Conservation (phyloP, 2,113 vertebrate genomes). For the Otolemur garnettii region DNA sequence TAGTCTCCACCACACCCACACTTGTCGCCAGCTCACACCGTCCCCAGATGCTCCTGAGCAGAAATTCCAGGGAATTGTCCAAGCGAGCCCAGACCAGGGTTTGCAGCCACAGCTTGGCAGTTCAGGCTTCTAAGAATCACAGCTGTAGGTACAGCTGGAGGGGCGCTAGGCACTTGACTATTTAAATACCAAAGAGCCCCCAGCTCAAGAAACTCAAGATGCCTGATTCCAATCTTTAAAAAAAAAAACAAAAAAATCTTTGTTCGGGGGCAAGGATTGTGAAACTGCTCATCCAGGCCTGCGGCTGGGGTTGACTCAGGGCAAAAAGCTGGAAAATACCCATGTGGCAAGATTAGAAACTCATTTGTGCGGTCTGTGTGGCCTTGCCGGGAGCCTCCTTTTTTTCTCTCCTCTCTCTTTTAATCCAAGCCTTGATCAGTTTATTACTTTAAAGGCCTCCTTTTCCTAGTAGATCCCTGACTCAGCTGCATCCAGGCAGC, state of each 20-base stretch:
- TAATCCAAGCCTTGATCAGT: slow-evolving; percentile 90
- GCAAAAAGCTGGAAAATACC: slow-evolving; percentile 85
- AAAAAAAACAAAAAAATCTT: too few relatives aligned
- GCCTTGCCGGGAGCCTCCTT: slow-evolving; percentile 89
- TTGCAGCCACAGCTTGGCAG: slow-evolving; percentile 27
- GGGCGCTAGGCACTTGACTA: slow-evolving; percentile 86
- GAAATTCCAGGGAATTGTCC: slow-evolving; percentile 1
- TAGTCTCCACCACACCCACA: not conserved
- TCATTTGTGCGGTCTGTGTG: slow-evolving; percentile 85
- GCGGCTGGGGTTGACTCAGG: slow-evolving; percentile 89
- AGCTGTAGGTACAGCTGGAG: slow-evolving; percentile 88
- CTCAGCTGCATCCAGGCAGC: slow-evolving; percentile 74
- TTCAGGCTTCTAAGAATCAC: slow-evolving; percentile 71
- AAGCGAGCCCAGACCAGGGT: slow-evolving; percentile 29
- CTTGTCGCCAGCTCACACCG: not conserved
- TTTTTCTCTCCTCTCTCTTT: slow-evolving; percentile 67
- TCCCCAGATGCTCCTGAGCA: slow-evolving; percentile 20
- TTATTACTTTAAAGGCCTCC: slow-evolving; percentile 91
- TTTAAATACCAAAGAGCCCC: slow-evolving; percentile 88
- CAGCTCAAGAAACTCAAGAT: slow-evolving; percentile 89
- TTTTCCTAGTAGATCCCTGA: slow-evolving; percentile 87
- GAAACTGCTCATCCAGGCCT: slow-evolving; percentile 90
- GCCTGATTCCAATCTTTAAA: slow-evolving; percentile 86
- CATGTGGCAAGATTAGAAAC: slow-evolving; percentile 87
- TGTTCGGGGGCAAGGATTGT: slow-evolving; percentile 83